phyloP scores from a whole-genome alignment of 2,888 invertebrate genomes.

The Synergus gifuensis region DNA sequence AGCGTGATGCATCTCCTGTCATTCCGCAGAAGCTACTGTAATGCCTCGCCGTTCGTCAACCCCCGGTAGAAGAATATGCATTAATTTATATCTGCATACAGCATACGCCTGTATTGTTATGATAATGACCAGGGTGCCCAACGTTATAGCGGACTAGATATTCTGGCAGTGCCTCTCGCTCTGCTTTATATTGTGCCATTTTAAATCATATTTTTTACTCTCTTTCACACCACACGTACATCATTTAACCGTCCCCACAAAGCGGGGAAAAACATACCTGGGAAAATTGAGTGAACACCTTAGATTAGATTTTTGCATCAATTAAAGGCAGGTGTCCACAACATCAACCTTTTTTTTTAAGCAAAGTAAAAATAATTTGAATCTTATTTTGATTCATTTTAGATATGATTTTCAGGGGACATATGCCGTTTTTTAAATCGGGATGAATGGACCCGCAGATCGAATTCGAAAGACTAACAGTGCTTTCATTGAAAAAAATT shows the following conservation, averaged over 20 bases:
- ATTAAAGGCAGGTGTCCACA: constrained; percentile 7
- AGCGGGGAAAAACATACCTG: constrained; percentile 6
- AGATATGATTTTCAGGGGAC: constrained; percentile 28
- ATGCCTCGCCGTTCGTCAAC: constrained; percentile 63
- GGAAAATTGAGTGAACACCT: constrained; percentile 36
- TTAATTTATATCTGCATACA: constrained; percentile 77
- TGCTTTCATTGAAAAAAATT: constrained; percentile 61
- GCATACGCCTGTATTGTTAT: constrained; percentile 75
- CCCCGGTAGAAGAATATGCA: constrained; percentile 74
- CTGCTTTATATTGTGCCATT: constrained; percentile 11
- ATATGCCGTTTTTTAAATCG: constrained; percentile 53
- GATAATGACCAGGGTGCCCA: constrained; percentile 68
- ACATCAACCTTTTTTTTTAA: neutral
- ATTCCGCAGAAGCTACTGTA: constrained; percentile 56
- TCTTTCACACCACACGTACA: neutral
- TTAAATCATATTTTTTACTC: constrained; percentile 14
- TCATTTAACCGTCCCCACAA: neutral
- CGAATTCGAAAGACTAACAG: constrained; percentile 52
- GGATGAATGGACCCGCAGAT: constrained; percentile 67
- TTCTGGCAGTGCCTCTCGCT: constrained; percentile 59
- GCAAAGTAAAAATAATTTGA: neutral
- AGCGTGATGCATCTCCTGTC: constrained; percentile 66
- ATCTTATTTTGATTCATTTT: neutral
- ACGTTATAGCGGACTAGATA: constrained; percentile 60
- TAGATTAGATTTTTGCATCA: constrained; percentile 4